Base-by-base conservation (phyloP, 2,797 vertebrate genomes). In the Chelonia mydas region DNA sequence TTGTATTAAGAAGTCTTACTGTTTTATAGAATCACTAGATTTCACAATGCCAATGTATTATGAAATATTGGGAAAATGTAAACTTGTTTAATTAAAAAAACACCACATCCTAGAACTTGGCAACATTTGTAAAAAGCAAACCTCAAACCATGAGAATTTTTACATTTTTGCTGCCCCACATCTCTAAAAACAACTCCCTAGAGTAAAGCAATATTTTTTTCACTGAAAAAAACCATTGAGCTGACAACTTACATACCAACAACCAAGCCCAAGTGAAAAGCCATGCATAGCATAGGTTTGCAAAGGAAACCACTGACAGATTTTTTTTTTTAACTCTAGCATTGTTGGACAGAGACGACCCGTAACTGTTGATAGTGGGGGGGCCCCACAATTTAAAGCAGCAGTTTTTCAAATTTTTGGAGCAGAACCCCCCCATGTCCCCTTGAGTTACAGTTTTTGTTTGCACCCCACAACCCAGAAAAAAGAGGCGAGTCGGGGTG, bases 31-130 rank as follows among this genome's bases (percentile, higher is more conserved):
- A 55, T 86, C 74, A 86, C 78, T 77, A 28, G 27, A 72, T 93
- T 96, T 94, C 47, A 47, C 81, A 54, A 53, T 95, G 90, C 81
- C 86, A 95, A 31, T 84, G 45, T 53, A 87, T 8, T 51, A 96
- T 95, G 33, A 57, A 93, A 93, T 87, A 61, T 49, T 81, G 86
- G 81, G 50, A 83, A 93, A 96, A 94, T 10, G 49, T 49, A 84
- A 89, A n/a, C 2, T 96, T 96, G 91, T 96, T 81, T 90, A 94
- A 96, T 87, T 90, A 85, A 0, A 0, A 74, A 94, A 96, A 94
- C 21, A 78, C 61, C 37, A 3, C 1, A 0, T 72, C 54, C 90
- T 88, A 93, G 81, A 93, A 95, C 23, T 45, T 82, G 41, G 72
- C 65, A 94, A 90, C 93, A 94, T 85, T 51, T 61, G 0, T 1